phyloP scores from a whole-genome alignment of 2,888 invertebrate species.

The Saturnia pavonia region DNA sequence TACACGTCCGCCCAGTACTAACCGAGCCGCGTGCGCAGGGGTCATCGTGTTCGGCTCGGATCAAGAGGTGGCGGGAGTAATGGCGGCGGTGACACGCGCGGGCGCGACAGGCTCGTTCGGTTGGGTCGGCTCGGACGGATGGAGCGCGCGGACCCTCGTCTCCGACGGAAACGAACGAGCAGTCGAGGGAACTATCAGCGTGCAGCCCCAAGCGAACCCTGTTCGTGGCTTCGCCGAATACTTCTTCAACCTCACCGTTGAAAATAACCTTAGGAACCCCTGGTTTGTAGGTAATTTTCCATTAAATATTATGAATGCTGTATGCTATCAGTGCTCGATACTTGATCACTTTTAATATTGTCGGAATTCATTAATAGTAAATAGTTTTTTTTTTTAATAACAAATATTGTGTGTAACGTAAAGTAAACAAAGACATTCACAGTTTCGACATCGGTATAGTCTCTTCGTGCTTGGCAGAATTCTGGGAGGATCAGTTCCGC shows the following conservation, averaged over 20 bases:
- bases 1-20: neutral
- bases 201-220: slow-evolving; percentile 95
- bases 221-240: slow-evolving; percentile 93
- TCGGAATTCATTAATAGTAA: neutral
- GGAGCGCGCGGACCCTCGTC: slow-evolving; percentile 94
- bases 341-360: neutral
- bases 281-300: slow-evolving; percentile 93
- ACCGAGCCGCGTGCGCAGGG: slow-evolving; percentile 79
- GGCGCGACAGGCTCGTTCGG: slow-evolving; percentile 93
- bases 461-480: slow-evolving; percentile 82
- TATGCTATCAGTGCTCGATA: neutral
- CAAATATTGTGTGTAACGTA: neutral
- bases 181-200: slow-evolving; percentile 89
- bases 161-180: slow-evolving; percentile 93
- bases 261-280: slow-evolving; percentile 94
- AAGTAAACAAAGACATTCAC: neutral
- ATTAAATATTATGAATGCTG: neutral
- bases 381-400: too few species aligned
- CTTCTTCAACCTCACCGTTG: slow-evolving; percentile 91
- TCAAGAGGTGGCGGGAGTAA: slow-evolving; percentile 97
- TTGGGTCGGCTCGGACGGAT: slow-evolving; percentile 98
- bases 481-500: slow-evolving; percentile 96
- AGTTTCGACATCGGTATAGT: neutral
- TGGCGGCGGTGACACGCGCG: slow-evolving; percentile 92
- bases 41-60: slow-evolving; percentile 97